Evolutionary conservation across 2,113 vertebrate species (phyloP).

Genomic region (Myxocyprinus asiaticus): DNA sequence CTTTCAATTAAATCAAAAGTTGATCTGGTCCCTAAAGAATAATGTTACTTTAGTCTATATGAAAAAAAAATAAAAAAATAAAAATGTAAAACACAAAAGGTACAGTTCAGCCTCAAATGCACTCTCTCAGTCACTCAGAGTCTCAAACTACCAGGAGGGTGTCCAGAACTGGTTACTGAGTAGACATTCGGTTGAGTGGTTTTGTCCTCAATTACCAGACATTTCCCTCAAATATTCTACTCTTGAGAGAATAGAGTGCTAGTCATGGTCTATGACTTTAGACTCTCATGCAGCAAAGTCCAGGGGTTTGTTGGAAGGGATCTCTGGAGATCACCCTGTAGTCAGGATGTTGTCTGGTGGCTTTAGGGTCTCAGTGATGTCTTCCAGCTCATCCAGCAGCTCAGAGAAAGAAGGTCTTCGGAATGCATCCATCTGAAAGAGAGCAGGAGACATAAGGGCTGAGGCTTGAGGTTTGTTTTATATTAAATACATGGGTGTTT

Average conservation of each 20-base stretch:
- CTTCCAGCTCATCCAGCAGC: conserved; percentile 73
- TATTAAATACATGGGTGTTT: no score
- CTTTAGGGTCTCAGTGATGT: conserved; percentile 66
- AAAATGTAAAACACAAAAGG: neutral
- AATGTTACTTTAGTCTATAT: neutral
- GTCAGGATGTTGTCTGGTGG: conserved; percentile 46
- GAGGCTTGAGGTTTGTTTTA: neutral
- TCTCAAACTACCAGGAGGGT: neutral
- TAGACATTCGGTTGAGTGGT: conserved; percentile 17
- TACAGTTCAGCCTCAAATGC: neutral
- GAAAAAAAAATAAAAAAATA: neutral
- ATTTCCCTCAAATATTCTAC: neutral
- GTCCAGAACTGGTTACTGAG: conserved; percentile 3
- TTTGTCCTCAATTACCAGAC: conserved; percentile 12
- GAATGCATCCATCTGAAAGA: conserved; percentile 71
- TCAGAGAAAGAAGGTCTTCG: conserved; percentile 72
- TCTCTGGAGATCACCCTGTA: conserved; percentile 44
- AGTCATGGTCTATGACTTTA: conserved; percentile 16
- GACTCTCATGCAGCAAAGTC: neutral
- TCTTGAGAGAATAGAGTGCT: neutral
- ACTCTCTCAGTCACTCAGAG: neutral
- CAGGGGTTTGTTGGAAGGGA: no score
- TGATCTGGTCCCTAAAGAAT: conserved; percentile 20
- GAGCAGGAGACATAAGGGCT: neutral
- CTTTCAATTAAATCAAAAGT: neutral